A percentile compares a stretch with the other conserved stretches of the same genome.
Conservation (phyloP, 2,797 vertebrate genomes). For the Heterohyrax brucei region DNA sequence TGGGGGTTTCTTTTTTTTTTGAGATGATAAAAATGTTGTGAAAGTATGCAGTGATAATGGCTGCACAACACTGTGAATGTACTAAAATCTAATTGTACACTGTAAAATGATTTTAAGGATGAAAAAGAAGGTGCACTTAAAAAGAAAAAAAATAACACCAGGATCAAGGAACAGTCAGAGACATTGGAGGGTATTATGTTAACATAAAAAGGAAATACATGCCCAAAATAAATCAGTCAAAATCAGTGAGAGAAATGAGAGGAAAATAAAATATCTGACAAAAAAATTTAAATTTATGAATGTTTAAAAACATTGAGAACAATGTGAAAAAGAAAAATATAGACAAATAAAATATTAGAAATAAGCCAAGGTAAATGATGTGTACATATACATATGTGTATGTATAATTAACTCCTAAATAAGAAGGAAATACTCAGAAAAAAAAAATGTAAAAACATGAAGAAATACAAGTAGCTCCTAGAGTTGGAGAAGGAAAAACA, state of each 20-base stretch:
- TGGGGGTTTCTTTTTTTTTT: neutral
- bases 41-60: neutral
- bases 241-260: conserved; percentile 9
- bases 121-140: neutral
- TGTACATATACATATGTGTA: neutral
- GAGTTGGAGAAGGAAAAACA: conserved; percentile 4
- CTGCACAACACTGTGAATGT: neutral
- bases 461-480: neutral
- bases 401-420: neutral
- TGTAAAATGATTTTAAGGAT: neutral
- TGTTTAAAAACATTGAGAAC: conserved; percentile 56
- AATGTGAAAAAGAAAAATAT: conserved; percentile 55
- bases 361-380: neutral
- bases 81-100: neutral
- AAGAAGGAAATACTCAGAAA: neutral
- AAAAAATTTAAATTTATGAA: conserved; percentile 38
- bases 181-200: neutral
- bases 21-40: neutral
- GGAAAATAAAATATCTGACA: conserved; percentile 19
- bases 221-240: neutral
- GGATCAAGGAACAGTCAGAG: neutral
- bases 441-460: conserved; percentile 43
- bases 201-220: neutral
- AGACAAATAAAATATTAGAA: conserved; percentile 39
- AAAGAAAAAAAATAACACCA: neutral